These are phyloP conservation scores for Drosophila santomea DNA, from an alignment of 1,140 invertebrate species.

Conservation along the genomic window DNA sequence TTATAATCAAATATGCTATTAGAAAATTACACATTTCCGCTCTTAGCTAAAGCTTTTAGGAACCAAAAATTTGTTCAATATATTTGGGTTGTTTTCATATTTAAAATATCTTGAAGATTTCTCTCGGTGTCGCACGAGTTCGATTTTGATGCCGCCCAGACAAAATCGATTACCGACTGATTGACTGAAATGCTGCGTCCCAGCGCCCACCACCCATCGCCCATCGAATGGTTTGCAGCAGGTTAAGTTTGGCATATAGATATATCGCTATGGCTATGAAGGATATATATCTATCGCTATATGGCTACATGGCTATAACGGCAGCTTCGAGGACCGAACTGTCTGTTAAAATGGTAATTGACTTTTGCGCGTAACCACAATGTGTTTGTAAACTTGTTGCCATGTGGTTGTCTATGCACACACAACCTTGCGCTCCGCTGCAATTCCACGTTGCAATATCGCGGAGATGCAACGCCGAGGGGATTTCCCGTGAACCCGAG, in stretches of 20 bases:
- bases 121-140: conserved; percentile 22
- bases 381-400: conserved; percentile 81
- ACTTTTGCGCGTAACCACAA: conserved; percentile 79
- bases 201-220: conserved; percentile 1
- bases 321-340: conserved; percentile 45
- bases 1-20: too few relatives aligned
- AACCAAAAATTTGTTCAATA: not conserved
- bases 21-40: too few relatives aligned
- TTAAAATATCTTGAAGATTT: not conserved
- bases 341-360: conserved; percentile 80
- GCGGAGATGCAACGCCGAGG: conserved; percentile 45
- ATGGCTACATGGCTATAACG: not conserved
- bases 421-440: not conserved
- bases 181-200: conserved; percentile 58
- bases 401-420: conserved; percentile 52
- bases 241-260: conserved; percentile 46
- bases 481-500: conserved; percentile 43
- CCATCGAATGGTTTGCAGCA: conserved; percentile 31
- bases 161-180: conserved; percentile 79
- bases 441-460: conserved; percentile 55
- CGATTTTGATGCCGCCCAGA: conserved; percentile 57
- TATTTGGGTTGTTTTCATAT: not conserved
- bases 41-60: too few relatives aligned
- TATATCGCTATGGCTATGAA: conserved; percentile 26
- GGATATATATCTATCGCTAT: conserved; percentile 31